Evolutionary conservation across 2,797 vertebrate species (phyloP).

Genomic region (Bryconaethiops microstoma): DNA sequence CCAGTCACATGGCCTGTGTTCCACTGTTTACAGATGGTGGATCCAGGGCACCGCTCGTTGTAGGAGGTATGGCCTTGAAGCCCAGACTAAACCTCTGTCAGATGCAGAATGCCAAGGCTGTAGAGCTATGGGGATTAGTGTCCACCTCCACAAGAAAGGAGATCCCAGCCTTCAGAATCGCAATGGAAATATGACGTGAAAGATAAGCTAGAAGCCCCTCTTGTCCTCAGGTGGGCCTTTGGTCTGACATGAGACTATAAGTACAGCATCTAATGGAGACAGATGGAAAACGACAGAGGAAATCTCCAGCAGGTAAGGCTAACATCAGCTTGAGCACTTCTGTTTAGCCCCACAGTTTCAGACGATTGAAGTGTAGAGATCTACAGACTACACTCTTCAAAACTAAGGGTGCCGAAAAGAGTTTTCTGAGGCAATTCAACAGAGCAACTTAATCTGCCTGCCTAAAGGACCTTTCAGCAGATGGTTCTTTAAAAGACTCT

Average conservation of each 20-base stretch:
- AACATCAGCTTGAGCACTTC: constrained; percentile 32
- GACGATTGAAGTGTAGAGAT: neutral
- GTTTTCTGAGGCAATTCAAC: too few relatives aligned
- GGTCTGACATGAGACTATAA: constrained; percentile 53
- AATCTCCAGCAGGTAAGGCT: constrained; percentile 52
- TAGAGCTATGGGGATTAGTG: constrained; percentile 70
- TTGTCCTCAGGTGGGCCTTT: constrained; percentile 45
- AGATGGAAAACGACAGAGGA: constrained; percentile 30
- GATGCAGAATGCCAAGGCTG: constrained; percentile 62
- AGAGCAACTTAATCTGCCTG: too few relatives aligned
- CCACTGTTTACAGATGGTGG: constrained; percentile 10
- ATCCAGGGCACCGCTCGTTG: constrained; percentile 13
- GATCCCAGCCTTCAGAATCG: constrained; percentile 25
- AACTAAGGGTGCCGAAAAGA: too few relatives aligned
- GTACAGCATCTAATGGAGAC: constrained; percentile 27
- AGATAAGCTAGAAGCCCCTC: constrained; percentile 43
- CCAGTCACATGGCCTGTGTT: neutral
- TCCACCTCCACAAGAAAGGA: constrained; percentile 64
- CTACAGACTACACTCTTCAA: too few relatives aligned
- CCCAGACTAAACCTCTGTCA: constrained; percentile 55
- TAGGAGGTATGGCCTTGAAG: constrained; percentile 65
- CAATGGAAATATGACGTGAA: constrained; percentile 34
- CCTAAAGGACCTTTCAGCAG: too few relatives aligned
- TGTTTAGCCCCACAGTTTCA: constrained; percentile 23
- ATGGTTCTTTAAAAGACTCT: too few relatives aligned